Percentiles rank a stretch among this genome's conserved stretches.
Evolutionary conservation across 1,140 invertebrate species (phyloP).

Genomic region (Nephila pilipes): DNA sequence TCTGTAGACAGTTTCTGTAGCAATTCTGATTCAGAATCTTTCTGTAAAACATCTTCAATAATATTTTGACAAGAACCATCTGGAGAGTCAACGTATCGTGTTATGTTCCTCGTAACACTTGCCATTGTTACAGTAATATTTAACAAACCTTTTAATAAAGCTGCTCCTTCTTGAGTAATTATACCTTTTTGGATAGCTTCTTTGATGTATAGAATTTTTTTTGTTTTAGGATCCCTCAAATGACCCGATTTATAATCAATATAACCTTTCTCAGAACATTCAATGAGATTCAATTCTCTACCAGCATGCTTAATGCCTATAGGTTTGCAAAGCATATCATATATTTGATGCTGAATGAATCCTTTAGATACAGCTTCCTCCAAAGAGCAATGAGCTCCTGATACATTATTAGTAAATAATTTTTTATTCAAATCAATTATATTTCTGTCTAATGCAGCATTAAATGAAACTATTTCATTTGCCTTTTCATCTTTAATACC

Average conservation of each 20-base stretch:
- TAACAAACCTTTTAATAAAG: constrained; percentile 89
- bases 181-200: constrained; percentile 91
- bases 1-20: not conserved
- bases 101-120: constrained; percentile 90
- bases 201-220: constrained; percentile 90
- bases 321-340: constrained; percentile 90
- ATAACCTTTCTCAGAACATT: constrained; percentile 90
- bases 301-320: constrained; percentile 88
- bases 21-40: not conserved
- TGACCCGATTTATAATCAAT: constrained; percentile 93
- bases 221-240: constrained; percentile 89
- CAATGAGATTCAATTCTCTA: constrained; percentile 89
- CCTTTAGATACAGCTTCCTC: constrained; percentile 82
- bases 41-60: not conserved
- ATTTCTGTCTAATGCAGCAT: constrained; percentile 90
- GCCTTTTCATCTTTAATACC: constrained; percentile 92
- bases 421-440: constrained; percentile 89
- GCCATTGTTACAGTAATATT: constrained; percentile 92
- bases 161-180: constrained; percentile 92
- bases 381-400: constrained; percentile 87
- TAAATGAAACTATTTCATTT: constrained; percentile 91
- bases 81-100: constrained; percentile 87
- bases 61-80: constrained; percentile 82
- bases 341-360: constrained; percentile 86
- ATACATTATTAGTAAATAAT: constrained; percentile 88